Evolutionary conservation across 1,140 invertebrate species (phyloP), one percentile per base, ranked within the genome.

Genomic region (Apis dorsata): DNA sequence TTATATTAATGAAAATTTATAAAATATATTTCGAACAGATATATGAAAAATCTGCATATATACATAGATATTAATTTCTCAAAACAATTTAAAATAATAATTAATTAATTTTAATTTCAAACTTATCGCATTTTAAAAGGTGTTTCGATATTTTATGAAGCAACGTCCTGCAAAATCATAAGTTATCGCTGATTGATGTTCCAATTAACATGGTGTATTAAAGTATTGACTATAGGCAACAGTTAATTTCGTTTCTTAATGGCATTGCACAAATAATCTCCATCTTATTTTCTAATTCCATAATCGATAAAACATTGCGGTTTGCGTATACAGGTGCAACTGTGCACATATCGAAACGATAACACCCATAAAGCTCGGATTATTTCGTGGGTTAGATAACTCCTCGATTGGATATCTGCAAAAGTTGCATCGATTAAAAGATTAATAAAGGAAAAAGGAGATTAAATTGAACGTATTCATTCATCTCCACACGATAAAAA

Each of bases 211-310:
- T 10, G 1, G 17, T 3, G 4, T n/a, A 15, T 66, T 55, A 53
- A 10, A 15, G 24, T 21, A 7, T 1, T 11, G 13, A 8, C 10
- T 24, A 24, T 28, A 12, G 21, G 13, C 5, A 24, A 8, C 53
- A 9, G n/a, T 79, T 79, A 72, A 72, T 79, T 63, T 21, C 17
- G 44, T 10, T 65, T n/a, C 12, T 57, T 57, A 66, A 75, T 81
- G 71, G 60, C 60, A 62, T 81, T 66, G 68, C 78, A 19, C 76
- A 57, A 49, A 49, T 81, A 66, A 75, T 66, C 79, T 65, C 28
- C 60, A 9, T 44, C 71, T 71, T 81, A 66, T 66, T 81, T 81
- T 81, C 79, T 81, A 81, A 81, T 81, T 75, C 79, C 79, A 66
- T 75, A 81, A 81, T 81, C 79, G 71, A 81, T 81, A 81, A 81